Percentiles rank a stretch among this genome's conserved stretches.
Evolutionary conservation across 2,888 invertebrate genomes (phyloP).

Genomic region (Meloe dianella): DNA sequence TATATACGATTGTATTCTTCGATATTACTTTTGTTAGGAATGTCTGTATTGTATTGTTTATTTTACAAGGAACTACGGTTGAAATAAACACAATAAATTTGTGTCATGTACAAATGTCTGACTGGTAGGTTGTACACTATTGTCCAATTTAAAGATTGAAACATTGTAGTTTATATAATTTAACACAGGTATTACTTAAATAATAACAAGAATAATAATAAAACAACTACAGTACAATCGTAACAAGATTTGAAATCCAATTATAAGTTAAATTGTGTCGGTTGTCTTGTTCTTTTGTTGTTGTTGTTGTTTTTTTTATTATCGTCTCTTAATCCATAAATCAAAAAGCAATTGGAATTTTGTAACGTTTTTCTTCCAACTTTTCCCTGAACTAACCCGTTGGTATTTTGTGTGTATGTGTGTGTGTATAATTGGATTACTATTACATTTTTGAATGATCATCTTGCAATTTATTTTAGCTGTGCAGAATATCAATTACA

Average conservation of each 20-base stretch:
- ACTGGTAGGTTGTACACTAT: neutral
- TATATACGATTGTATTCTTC: conserved; percentile 1
- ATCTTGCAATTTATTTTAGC: neutral
- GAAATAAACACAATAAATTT: conserved; percentile 4
- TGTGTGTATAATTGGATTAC: neutral
- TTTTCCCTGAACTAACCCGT: neutral
- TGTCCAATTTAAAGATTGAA: neutral
- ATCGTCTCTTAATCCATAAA: neutral
- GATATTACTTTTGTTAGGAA: conserved; percentile 1
- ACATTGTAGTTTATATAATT: neutral
- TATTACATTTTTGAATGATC: neutral
- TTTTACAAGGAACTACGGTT: conserved; percentile 6
- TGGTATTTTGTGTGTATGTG: too few relatives aligned
- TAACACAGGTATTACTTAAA: neutral
- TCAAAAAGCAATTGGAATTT: neutral
- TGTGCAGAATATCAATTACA: neutral
- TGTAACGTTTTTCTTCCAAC: neutral
- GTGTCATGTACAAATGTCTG: conserved; percentile 8
- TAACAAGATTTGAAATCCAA: neutral
- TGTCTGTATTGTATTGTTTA: conserved; percentile 1
- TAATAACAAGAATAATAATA: neutral
- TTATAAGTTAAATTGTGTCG: neutral
- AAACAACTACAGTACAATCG: neutral
- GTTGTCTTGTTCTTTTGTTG: neutral
- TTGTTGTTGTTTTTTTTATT: neutral